A percentile compares a stretch with the other conserved stretches of the same genome.
Conservation (phyloP, 1,140 invertebrate genomes). For the Amyelois transitella region DNA sequence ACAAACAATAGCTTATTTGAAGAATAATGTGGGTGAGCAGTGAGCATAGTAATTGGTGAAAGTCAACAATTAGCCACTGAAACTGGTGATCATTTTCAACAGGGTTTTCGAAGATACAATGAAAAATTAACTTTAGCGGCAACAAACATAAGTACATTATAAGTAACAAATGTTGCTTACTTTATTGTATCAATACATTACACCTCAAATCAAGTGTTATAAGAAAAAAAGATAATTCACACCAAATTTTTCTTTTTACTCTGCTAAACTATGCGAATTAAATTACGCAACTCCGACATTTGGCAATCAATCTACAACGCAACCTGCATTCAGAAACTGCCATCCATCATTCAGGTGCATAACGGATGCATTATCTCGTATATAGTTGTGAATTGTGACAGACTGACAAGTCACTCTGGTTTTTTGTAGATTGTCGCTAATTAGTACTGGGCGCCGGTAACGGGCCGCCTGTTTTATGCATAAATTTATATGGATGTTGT, state of each 20-base stretch:
- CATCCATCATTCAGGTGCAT: not conserved
- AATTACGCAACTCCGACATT: not conserved
- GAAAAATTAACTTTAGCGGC: too few relatives aligned
- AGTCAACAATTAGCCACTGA: slow-evolving; percentile 27
- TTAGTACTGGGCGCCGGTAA: not conserved
- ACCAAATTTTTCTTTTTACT: not conserved
- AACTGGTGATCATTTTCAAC: too few relatives aligned
- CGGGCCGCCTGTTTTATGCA: not conserved
- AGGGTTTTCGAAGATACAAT: too few relatives aligned
- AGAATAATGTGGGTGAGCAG: slow-evolving; percentile 20
- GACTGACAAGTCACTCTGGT: not conserved
- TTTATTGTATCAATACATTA: too few relatives aligned
- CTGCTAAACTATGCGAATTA: not conserved
- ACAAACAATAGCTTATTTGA: slow-evolving; percentile 30
- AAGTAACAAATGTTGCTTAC: too few relatives aligned
- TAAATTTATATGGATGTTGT: not conserved
- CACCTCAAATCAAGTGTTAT: too few relatives aligned
- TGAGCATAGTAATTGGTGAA: slow-evolving; percentile 29
- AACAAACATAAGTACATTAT: too few relatives aligned
- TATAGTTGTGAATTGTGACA: not conserved
- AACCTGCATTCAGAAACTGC: not conserved
- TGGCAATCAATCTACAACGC: not conserved
- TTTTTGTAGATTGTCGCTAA: not conserved
- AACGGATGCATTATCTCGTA: not conserved
- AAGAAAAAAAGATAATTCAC: not conserved